These are phyloP conservation scores for Omphaloscelis lunosa DNA, from an alignment of 2,888 invertebrate genomes.

Conservation along the genomic window DNA sequence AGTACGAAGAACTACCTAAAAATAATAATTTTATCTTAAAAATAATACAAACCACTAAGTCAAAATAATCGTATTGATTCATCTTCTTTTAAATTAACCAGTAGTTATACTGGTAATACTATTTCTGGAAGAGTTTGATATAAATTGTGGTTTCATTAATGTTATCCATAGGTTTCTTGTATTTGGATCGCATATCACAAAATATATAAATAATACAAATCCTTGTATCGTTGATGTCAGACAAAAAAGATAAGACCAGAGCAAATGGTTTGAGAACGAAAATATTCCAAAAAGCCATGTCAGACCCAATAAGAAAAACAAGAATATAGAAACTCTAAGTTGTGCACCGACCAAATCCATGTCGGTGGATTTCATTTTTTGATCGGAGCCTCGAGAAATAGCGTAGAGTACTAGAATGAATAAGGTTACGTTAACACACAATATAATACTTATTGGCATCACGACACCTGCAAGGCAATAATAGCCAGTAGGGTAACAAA, in stretches of 20 bases:
- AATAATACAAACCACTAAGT: slow-evolving; percentile 1
- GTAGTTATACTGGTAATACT: slow-evolving; percentile 81
- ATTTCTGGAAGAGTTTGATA: slow-evolving; percentile 75
- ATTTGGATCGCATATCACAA: slow-evolving; percentile 90
- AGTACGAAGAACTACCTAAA: background rate
- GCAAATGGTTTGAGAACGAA: slow-evolving; percentile 86
- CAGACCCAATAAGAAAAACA: slow-evolving; percentile 91
- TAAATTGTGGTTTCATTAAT: slow-evolving; percentile 82
- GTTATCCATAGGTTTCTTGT: slow-evolving; percentile 90
- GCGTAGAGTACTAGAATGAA: slow-evolving; percentile 90
- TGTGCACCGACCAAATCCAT: slow-evolving; percentile 87
- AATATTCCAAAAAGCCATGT: slow-evolving; percentile 92
- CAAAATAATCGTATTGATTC: slow-evolving; percentile 33
- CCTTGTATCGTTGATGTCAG: slow-evolving; percentile 92
- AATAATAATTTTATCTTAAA: background rate
- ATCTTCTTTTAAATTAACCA: slow-evolving; percentile 39
- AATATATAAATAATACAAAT: slow-evolving; percentile 91
- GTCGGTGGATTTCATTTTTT: slow-evolving; percentile 85
- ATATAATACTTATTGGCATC: slow-evolving; percentile 89
- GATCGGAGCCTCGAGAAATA: slow-evolving; percentile 88
- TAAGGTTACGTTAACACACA: slow-evolving; percentile 88
- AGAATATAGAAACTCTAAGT: slow-evolving; percentile 89
- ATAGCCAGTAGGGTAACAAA: slow-evolving; percentile 90
- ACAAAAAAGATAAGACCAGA: slow-evolving; percentile 92
- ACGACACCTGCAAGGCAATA: slow-evolving; percentile 88